Evolutionary conservation across 2,888 invertebrate genomes (phyloP), one percentile per base, ranked within the genome.

Genomic region (Drosophila melanosoma): DNA sequence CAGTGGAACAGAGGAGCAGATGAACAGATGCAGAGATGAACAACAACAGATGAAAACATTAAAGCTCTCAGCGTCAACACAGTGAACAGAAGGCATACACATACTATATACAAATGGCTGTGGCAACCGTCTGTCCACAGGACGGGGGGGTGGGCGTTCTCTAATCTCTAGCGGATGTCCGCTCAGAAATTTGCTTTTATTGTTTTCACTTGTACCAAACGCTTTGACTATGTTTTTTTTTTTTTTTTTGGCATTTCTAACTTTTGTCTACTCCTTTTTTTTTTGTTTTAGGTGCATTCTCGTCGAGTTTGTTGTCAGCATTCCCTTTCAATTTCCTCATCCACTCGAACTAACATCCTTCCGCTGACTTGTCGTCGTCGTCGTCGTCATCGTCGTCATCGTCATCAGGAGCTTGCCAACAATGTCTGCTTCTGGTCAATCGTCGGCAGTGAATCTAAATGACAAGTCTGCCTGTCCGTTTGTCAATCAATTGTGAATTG

Each of bases 61-160:
- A 42, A 72, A 54, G 73, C 36, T 49, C 36, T 61, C 29, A 54
- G 40, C 40, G 20, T 42, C 48, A 56, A 48, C 54, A 60, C 53
- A 29, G n/a, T 59, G 33, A 38, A 32, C 20, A 38, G 23, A 35
- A 20, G 60, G 33, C 40, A 15, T 69, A 51, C 40, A 15, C n/a
- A n/a, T 70, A 51, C 54, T 62, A 15, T 29, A 40, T 51, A 51
- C 36, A 40, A 72, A 49, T 54, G 40, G 61, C 62, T 32, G 61
- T 56, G 42, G 62, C 72, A 51, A 98, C 93, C 60, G 4, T 97
- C 91, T 98, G 98, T 92, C 98, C 98, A 11, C 97, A 98, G 59
- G 2, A 15, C 36, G 49, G 36, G 60, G 67, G 59, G 49, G 36
- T 60, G 67, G 59, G 67, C 65, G 83, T 70, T 56, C 71, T 68